Conservation (phyloP, 2,888 invertebrate genomes). For the Mactromeris polynyma region DNA sequence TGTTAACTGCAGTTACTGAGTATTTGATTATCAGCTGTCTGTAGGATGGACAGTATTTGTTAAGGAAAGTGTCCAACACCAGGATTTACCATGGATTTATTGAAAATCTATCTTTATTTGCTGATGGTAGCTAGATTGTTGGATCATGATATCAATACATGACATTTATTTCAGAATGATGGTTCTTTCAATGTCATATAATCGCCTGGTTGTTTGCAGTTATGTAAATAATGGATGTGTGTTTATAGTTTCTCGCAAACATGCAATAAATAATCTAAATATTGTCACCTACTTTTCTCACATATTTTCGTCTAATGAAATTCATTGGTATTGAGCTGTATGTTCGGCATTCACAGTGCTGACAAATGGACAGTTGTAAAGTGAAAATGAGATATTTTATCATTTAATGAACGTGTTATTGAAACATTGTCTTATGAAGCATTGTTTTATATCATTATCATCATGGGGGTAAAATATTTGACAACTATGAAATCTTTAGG, state of each 20-base stretch:
- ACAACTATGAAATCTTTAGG: too few species aligned
- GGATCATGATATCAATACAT: not conserved
- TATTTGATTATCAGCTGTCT: not conserved
- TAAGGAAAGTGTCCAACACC: not conserved
- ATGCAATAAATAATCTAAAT: too few species aligned
- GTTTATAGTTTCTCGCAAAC: constrained; percentile 3
- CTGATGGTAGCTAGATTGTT: not conserved
- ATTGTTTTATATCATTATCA: not conserved
- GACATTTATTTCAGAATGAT: not conserved
- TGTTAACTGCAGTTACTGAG: not conserved
- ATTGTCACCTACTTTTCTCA: not conserved
- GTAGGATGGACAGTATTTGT: constrained; percentile 25
- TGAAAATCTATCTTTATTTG: constrained; percentile 22
- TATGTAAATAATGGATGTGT: not conserved
- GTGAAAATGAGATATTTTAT: not conserved
- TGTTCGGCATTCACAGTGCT: not conserved
- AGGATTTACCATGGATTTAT: constrained; percentile 17
- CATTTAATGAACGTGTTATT: not conserved
- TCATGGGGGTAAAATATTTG: not conserved
- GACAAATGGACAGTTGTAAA: not conserved
- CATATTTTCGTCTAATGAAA: not conserved
- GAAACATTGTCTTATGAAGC: not conserved
- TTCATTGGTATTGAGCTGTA: not conserved
- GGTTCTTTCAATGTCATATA: not conserved
- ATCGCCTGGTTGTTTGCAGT: not conserved